phyloP scores from a whole-genome alignment of 2,797 vertebrate genomes.

The Spea hammondii region DNA sequence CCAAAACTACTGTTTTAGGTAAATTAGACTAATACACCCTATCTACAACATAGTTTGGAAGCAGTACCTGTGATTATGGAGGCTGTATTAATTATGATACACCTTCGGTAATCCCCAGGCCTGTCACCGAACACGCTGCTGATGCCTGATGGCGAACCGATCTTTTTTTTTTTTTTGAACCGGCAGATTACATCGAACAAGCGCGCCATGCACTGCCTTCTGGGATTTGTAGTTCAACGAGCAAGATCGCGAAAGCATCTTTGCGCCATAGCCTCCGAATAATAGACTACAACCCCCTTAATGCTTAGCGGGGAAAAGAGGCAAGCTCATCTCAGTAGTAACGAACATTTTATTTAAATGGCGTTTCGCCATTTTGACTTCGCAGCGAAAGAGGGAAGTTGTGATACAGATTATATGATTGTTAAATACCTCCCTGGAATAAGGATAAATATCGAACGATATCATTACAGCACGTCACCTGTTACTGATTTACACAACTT shows the following conservation, averaged over 20 bases:
- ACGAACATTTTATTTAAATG: slow-evolving; percentile 1
- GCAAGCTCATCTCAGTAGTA: not conserved
- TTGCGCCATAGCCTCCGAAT: too few species aligned
- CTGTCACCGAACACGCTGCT: slow-evolving; percentile 22
- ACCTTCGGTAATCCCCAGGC: not conserved
- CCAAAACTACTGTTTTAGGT: slow-evolving; percentile 1
- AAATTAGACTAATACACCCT: too few species aligned
- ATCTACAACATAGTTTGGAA: not conserved
- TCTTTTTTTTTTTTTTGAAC: slow-evolving; percentile 26
- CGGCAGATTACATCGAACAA: slow-evolving; percentile 16
- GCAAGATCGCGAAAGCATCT: too few species aligned
- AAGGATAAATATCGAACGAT: too few species aligned
- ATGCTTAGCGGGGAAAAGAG: not conserved
- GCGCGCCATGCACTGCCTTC: slow-evolving; percentile 14
- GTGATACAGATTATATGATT: not conserved
- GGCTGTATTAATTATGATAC: not conserved
- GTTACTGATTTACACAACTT: too few species aligned
- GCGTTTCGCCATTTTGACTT: not conserved
- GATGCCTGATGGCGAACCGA: slow-evolving; percentile 28
- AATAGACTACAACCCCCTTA: slow-evolving; percentile 46
- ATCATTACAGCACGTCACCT: too few species aligned
- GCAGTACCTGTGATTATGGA: not conserved
- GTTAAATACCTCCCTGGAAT: not conserved
- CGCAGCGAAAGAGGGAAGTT: too few species aligned
- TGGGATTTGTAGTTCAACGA: slow-evolving; percentile 46